These are phyloP conservation scores for Pipistrellus nathusii DNA, from an alignment of 2,797 vertebrate species.

Conservation along the genomic window DNA sequence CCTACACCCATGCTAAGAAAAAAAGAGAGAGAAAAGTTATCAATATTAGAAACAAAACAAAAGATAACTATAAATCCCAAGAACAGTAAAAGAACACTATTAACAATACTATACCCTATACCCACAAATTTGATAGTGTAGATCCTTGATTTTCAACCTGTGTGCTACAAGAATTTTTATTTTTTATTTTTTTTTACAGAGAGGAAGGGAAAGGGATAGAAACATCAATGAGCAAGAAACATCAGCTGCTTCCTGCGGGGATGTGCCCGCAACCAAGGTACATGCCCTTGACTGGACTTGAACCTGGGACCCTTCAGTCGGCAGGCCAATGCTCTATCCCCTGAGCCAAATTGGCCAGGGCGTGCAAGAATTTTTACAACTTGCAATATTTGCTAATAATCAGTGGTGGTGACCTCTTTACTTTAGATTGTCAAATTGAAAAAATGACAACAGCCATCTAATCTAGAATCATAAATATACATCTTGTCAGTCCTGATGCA, in stretches of 20 bases:
- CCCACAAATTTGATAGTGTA: background rate
- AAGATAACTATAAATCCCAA: background rate
- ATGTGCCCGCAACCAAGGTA: too few relatives aligned
- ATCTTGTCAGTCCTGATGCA: background rate
- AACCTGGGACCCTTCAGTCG: too few relatives aligned
- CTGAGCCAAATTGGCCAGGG: too few relatives aligned
- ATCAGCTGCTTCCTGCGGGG: too few relatives aligned
- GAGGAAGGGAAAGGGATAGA: too few relatives aligned
- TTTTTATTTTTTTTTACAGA: too few relatives aligned
- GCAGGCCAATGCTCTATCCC: too few relatives aligned
- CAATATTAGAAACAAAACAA: background rate
- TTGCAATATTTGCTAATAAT: background rate
- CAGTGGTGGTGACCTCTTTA: background rate
- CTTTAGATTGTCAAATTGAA: background rate
- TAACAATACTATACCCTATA: background rate
- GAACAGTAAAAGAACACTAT: background rate
- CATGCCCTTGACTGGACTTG: too few relatives aligned
- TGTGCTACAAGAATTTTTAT: background rate
- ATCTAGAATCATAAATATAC: background rate
- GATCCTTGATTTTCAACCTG: background rate
- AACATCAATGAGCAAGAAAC: too few relatives aligned
- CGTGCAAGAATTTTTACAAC: background rate
- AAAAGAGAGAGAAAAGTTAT: background rate
- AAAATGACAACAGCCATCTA: background rate
- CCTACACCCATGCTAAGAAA: background rate